Base-by-base conservation (phyloP, 1,140 invertebrate genomes). In the Eciton burchellii region DNA sequence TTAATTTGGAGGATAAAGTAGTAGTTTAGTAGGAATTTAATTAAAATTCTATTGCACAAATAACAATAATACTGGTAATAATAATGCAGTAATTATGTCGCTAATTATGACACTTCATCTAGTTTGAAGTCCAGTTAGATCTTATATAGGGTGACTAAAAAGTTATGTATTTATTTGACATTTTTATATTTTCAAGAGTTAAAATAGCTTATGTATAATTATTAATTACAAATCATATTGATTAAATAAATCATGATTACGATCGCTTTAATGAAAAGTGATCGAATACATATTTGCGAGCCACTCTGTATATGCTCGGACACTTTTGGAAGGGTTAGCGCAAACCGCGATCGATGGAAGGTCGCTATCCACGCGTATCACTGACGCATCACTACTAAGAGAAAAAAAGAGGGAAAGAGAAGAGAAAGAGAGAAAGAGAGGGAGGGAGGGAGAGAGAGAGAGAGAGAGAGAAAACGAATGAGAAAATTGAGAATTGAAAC, bases 301-400 rank as follows among this genome's bases (percentile, higher is more conserved):
- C 24, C 16, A 49, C 65, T 45, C 16, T 54, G 41, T 73, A 54
- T 41, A 56, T 56, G n/a, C 35, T n/a, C n/a, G n/a, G 35, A 12
- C 14, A 77, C 21, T 77, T 68, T 77, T 62, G 16, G 49, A 43
- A 68, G 74, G 73, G 73, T 54, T 74, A 65, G 47, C 29, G 21
- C 29, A 77, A 77, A 77, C 74, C 74, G 62, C 62, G 74, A 77
- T 77, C 62, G 74, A 77, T 77, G 49, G 29, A 41, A 54, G 74
- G 35, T 68, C 47, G 49, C 62, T 68, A 26, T 68, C 24, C 29
- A 52, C 49, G 62, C 62, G 74, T 68, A 56, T 26, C 74, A 41
- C 14, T 29, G 12, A 12, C 19, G 19, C 29, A 24, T 65, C 26
- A 12, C 5, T n/a, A 41, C 21, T 29, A 16, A 52, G 29, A 6